Evolutionary conservation across 2,113 vertebrate genomes (phyloP).

Genomic region (Xyrauchen texanus): DNA sequence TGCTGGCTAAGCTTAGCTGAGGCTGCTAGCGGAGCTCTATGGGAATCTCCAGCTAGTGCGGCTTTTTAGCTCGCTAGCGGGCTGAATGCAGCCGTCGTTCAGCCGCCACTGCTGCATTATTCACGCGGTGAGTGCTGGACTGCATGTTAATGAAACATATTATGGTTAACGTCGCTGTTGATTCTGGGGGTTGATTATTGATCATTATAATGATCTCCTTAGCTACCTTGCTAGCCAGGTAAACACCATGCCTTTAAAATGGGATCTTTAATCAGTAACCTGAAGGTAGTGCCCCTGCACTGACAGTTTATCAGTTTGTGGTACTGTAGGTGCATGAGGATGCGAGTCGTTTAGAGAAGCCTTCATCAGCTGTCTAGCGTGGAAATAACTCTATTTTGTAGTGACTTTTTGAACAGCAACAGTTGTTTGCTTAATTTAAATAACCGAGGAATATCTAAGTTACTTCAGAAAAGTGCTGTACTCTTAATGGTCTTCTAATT

Average conservation of each 20-base stretch:
- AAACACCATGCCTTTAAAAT: not conserved
- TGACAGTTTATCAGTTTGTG: no score
- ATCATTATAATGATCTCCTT: not conserved
- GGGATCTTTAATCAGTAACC: not conserved
- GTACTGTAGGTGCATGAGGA: no score
- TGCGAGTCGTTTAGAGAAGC: not conserved
- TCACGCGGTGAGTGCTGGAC: conserved; percentile 14
- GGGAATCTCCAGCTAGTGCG: conserved; percentile 27
- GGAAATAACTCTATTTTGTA: no score
- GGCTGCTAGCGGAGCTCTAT: conserved; percentile 28
- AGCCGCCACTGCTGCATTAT: conserved; percentile 19
- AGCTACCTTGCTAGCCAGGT: not conserved
- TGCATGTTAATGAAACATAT: not conserved
- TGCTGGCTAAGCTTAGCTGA: conserved; percentile 38
- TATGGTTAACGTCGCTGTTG: not conserved
- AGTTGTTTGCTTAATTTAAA: no score
- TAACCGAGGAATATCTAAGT: no score
- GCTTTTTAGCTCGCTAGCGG: conserved; percentile 36
- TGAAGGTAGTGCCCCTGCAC: not conserved
- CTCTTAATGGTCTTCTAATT: no score
- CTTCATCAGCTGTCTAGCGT: not conserved
- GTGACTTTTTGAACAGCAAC: no score
- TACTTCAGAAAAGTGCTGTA: no score
- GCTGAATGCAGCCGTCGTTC: conserved; percentile 30
- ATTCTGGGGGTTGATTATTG: not conserved